Base-by-base conservation (phyloP, 2,797 vertebrate genomes). In the Aeoliscus strigatus region DNA sequence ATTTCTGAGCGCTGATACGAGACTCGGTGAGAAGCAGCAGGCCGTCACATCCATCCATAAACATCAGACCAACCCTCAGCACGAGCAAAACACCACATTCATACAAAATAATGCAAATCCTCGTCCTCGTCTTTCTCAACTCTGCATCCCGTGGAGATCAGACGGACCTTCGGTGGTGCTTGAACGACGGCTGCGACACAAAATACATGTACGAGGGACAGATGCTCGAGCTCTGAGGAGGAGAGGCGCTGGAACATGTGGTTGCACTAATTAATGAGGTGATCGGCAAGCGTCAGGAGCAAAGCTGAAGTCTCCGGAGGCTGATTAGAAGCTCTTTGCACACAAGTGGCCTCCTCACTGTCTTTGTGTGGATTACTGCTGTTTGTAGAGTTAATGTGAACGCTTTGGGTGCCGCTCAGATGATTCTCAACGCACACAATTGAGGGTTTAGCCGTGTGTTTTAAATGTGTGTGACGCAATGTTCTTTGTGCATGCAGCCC, bases 211-310 rank as follows among this genome's bases (percentile, higher is more conserved):
- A n/a, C n/a, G n/a, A n/a, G n/a, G n/a, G n/a, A n/a, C n/a, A n/a
- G n/a, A n/a, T n/a, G n/a, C n/a, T n/a, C n/a, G n/a, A 21, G 18
- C 18, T 21, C 18, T 6, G 18, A 21, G 3, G 18, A 21, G 18
- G 18, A 6, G 18, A 21, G 6, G 18, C 18, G 56, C 53, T 59
- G 50, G 31, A 68, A 63, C 66, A 66, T 50, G 66, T 65, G 53
- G 45, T 32, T 15, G 38, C 11, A 7, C 43, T 78, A 78, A 84
- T 70, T 51, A 71, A 58, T n/a, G 39, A 60, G 45, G 66, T 66
- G 64, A 82, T 9, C 27, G 69, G 44, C 70, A 45, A 50, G 54
- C 48, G 44, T 59, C 52, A 58, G 52, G 57, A 73, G 65, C 43
- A 55, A 52, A 79, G 53, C 50, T 50, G 67, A 55, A 50, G 1